phyloP scores from a whole-genome alignment of 2,113 vertebrate species.

The Oreochromis niloticus region DNA sequence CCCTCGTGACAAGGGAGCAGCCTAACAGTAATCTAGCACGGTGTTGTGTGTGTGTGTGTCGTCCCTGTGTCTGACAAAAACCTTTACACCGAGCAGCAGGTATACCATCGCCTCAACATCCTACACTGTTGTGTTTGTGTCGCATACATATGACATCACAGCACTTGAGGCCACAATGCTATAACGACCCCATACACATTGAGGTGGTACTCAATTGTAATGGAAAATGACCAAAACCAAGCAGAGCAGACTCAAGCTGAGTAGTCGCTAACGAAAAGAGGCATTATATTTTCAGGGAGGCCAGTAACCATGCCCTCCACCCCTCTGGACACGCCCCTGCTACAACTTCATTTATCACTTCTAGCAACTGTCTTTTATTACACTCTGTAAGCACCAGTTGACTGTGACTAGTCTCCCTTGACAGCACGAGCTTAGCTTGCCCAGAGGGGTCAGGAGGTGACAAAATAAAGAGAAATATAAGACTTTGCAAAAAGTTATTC shows the following conservation, averaged over 20 bases:
- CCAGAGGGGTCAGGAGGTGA: neutral
- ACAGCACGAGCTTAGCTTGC: neutral
- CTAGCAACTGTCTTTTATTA: neutral
- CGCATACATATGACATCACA: neutral
- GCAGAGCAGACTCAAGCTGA: neutral
- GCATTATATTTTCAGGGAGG: neutral
- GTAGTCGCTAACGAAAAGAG: neutral
- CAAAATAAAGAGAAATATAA: neutral
- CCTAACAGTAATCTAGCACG: neutral
- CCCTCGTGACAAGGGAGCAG: neutral
- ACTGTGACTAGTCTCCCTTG: neutral
- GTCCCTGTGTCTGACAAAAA: neutral
- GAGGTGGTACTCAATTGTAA: neutral
- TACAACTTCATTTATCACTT: neutral
- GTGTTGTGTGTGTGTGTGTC: neutral
- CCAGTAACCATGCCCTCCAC: neutral
- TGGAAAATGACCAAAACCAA: neutral
- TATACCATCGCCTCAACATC: neutral
- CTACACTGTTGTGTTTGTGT: neutral
- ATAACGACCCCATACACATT: neutral
- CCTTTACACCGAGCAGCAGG: neutral
- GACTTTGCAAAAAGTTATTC: neutral
- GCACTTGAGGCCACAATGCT: neutral
- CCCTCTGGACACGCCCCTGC: neutral
- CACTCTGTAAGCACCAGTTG: no score